Base-by-base conservation (phyloP, 2,113 vertebrate genomes). In the Limanda limanda region DNA sequence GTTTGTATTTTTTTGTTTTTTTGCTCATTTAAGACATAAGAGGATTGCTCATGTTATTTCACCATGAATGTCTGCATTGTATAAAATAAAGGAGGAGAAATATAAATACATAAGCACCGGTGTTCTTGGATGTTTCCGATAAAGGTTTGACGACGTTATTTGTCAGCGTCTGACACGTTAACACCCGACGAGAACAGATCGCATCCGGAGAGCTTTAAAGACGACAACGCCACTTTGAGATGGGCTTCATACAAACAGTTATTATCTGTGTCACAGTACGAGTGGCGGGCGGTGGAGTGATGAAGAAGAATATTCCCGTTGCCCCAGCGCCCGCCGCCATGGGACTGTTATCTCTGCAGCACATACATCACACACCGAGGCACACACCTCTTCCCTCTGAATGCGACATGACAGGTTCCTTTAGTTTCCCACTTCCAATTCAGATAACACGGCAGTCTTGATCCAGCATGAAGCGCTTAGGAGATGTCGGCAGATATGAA, bases 401-500 rank as follows among this genome's bases (percentile, higher is more conserved):
- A 91, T 91, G 81, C 85, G 63, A 91, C 85, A 92, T 91, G 88
- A 91, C 89, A 93, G 88, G 61, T 86, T 88, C 80, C 83, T 91
- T 93, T 91, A 86, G 84, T 88, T 89, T 85, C 83, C 84, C 84
- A 87, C 85, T 89, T 85, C 82, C 85, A 82, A 79, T 75, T 66
- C 89, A 83, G 86, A 88, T 89, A 90, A 86, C 86, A 71, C 75
- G 35, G 72, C 83, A 17, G 79, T 73, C 78, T 77, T 89, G 83
- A 90, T 90, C 87, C 72, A 35, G 71, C 86, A 68, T 86, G 89
- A 88, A 85, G 83, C 42, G 89, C 89, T 91, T 81, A 89, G 77
- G 89, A 91, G 90, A 92, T 93, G 92, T 91, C 91, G 85, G 27
- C 80, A 68, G 90, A 92, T 92, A 90, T 92, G 91, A 93, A 93